Evolutionary conservation across 2,888 invertebrate species (phyloP).

Genomic region (Sphecodes monilicornis): DNA sequence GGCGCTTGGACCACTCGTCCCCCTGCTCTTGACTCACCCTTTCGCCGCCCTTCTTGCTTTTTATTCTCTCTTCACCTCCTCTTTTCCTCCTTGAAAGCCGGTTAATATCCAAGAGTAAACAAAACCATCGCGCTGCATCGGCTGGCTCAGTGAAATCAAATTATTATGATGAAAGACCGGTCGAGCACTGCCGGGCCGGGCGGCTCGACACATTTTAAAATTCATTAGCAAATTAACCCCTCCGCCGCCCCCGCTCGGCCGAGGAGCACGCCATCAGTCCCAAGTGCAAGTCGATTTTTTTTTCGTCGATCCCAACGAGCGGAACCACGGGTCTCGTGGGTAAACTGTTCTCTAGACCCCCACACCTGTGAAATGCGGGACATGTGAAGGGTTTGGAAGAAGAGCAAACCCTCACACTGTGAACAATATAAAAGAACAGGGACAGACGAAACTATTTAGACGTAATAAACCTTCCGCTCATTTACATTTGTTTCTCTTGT

Average conservation of each 20-base stretch:
- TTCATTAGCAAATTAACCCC: slow-evolving; percentile 77
- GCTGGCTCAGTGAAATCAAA: slow-evolving; percentile 63
- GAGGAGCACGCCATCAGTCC: neutral
- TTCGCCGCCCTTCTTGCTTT: slow-evolving; percentile 11
- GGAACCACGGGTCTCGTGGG: neutral
- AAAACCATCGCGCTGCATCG: slow-evolving; percentile 57
- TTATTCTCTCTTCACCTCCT: slow-evolving; percentile 6
- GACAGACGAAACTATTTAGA: too few relatives aligned
- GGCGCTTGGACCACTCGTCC: slow-evolving; percentile 10
- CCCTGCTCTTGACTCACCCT: neutral
- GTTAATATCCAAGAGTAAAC: slow-evolving; percentile 69
- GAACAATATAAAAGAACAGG: neutral
- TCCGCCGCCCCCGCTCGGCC: neutral
- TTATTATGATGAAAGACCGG: slow-evolving; percentile 73
- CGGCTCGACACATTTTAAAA: slow-evolving; percentile 69
- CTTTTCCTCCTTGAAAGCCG: neutral
- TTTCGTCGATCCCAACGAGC: neutral
- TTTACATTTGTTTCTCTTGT: too few relatives aligned
- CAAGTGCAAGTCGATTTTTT: neutral
- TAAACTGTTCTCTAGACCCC: neutral
- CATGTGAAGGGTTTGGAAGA: neutral
- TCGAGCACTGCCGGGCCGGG: slow-evolving; percentile 15
- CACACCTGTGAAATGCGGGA: too few relatives aligned
- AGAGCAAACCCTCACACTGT: too few relatives aligned
- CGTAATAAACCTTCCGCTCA: too few relatives aligned